Conservation (phyloP, 2,797 vertebrate species). For the Acanthopagrus latus region DNA sequence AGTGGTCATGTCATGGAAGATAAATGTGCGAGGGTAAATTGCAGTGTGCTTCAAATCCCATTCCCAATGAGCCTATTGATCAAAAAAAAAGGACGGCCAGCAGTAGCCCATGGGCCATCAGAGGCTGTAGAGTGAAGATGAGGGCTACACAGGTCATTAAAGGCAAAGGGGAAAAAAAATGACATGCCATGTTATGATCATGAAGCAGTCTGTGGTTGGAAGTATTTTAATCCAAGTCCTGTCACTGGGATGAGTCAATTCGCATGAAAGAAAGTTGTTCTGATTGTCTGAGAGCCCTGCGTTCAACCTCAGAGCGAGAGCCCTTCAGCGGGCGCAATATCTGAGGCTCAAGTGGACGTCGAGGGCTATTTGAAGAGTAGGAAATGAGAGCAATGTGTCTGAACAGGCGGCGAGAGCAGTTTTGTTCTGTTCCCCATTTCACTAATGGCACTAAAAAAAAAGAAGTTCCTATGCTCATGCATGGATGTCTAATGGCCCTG, state of each 20-base stretch:
- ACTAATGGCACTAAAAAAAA: slow-evolving; percentile 59
- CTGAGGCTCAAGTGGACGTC: slow-evolving; percentile 52
- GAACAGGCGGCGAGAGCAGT: slow-evolving; percentile 52
- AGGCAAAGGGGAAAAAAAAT: slow-evolving; percentile 42
- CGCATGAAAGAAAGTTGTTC: slow-evolving; percentile 30
- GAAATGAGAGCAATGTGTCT: slow-evolving; percentile 59
- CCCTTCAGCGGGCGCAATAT: slow-evolving; percentile 25
- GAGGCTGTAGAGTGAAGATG: slow-evolving; percentile 49
- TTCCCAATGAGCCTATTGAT: slow-evolving; percentile 72
- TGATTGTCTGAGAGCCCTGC: slow-evolving; percentile 23
- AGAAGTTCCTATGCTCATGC: slow-evolving; percentile 64
- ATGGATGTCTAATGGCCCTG: slow-evolving; percentile 70
- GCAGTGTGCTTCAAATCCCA: slow-evolving; percentile 68
- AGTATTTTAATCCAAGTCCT: slow-evolving; percentile 40
- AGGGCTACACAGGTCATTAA: slow-evolving; percentile 58
- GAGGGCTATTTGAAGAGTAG: slow-evolving; percentile 54
- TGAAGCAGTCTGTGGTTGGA: slow-evolving; percentile 34
- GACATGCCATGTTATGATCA: slow-evolving; percentile 38
- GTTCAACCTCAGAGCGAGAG: slow-evolving; percentile 9
- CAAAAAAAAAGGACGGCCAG: slow-evolving; percentile 55
- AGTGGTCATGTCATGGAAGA: slow-evolving; percentile 75
- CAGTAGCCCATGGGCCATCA: slow-evolving; percentile 54
- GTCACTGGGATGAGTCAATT: slow-evolving; percentile 34
- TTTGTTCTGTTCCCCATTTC: slow-evolving; percentile 64
- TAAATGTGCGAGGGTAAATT: slow-evolving; percentile 74